Conservation (phyloP, 1,140 invertebrate species). For the Drosophila pseudoobscura region DNA sequence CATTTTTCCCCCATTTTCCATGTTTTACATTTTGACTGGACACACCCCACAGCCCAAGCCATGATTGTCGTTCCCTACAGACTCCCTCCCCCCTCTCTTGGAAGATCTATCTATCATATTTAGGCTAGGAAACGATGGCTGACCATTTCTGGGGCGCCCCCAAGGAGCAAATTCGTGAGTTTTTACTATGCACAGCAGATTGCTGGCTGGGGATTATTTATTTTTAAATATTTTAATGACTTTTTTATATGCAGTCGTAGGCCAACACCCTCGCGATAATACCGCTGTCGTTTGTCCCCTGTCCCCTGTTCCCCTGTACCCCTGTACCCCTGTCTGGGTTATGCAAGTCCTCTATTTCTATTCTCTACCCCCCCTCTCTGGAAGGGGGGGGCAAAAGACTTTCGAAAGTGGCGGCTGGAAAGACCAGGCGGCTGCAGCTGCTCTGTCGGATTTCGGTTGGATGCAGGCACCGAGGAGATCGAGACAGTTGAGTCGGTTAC, state of each 20-base stretch:
- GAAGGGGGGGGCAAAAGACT: slow-evolving; percentile 35
- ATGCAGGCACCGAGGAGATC: slow-evolving; percentile 15
- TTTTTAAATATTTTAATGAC: slow-evolving; percentile 75
- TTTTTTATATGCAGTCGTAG: slow-evolving; percentile 56
- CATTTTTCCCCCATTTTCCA: slow-evolving; percentile 27
- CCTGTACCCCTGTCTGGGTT: slow-evolving; percentile 22
- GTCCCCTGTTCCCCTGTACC: background rate
- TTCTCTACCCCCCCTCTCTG: slow-evolving; percentile 28
- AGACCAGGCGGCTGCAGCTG: slow-evolving; percentile 31
- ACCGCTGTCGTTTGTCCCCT: background rate
- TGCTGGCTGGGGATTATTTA: slow-evolving; percentile 64
- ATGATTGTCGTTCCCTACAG: slow-evolving; percentile 47
- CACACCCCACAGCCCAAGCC: slow-evolving; percentile 31
- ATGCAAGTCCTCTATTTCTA: slow-evolving; percentile 65
- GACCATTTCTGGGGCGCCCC: slow-evolving; percentile 23
- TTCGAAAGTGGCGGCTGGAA: slow-evolving; percentile 66
- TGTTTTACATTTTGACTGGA: slow-evolving; percentile 51
- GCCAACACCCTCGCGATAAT: slow-evolving; percentile 70
- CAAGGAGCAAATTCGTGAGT: slow-evolving; percentile 62
- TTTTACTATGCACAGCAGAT: slow-evolving; percentile 25
- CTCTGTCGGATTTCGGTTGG: slow-evolving; percentile 14
- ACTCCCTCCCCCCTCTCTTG: slow-evolving; percentile 1
- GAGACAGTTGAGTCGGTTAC: slow-evolving; percentile 39
- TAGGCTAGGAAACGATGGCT: slow-evolving; percentile 9
- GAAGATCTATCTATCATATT: slow-evolving; percentile 64